A percentile compares a stretch with the other conserved stretches of the same genome.
These are phyloP conservation scores for Trichogramma dendrolimi DNA, from an alignment of 2,888 invertebrate genomes.

Conservation along the genomic window DNA sequence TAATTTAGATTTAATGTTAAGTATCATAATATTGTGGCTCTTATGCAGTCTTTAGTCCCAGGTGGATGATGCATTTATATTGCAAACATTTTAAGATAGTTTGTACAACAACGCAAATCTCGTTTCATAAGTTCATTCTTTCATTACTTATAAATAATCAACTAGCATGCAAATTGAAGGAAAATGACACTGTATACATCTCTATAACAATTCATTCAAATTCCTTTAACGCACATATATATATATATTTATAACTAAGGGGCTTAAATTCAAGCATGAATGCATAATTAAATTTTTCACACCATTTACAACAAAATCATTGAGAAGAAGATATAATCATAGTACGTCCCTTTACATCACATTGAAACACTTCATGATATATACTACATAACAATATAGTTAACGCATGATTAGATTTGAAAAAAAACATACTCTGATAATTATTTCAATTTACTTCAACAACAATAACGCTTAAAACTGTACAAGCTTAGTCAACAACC, in stretches of 20 bases:
- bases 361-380: slow-evolving; percentile 38
- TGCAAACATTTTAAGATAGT: slow-evolving; percentile 22
- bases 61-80: slow-evolving; percentile 13
- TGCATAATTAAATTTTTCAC: slow-evolving; percentile 13
- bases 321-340: slow-evolving; percentile 27
- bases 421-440: slow-evolving; percentile 26
- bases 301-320: slow-evolving; percentile 29
- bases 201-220: slow-evolving; percentile 12
- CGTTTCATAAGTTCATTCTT: slow-evolving; percentile 19
- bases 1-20: background rate
- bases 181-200: slow-evolving; percentile 14
- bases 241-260: background rate
- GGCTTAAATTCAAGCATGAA: background rate
- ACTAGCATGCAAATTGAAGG: slow-evolving; percentile 18
- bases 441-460: slow-evolving; percentile 29
- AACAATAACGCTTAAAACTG: slow-evolving; percentile 46
- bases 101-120: slow-evolving; percentile 22
- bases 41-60: slow-evolving; percentile 15
- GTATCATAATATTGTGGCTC: slow-evolving; percentile 14
- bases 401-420: slow-evolving; percentile 25
- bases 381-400: slow-evolving; percentile 30
- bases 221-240: slow-evolving; percentile 6
- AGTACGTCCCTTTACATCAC: slow-evolving; percentile 32
- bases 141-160: slow-evolving; percentile 5
- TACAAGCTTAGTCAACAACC: slow-evolving; percentile 45